Evolutionary conservation across 1,140 invertebrate species (phyloP).

Genomic region (Caenorhabditis brenneri): DNA sequence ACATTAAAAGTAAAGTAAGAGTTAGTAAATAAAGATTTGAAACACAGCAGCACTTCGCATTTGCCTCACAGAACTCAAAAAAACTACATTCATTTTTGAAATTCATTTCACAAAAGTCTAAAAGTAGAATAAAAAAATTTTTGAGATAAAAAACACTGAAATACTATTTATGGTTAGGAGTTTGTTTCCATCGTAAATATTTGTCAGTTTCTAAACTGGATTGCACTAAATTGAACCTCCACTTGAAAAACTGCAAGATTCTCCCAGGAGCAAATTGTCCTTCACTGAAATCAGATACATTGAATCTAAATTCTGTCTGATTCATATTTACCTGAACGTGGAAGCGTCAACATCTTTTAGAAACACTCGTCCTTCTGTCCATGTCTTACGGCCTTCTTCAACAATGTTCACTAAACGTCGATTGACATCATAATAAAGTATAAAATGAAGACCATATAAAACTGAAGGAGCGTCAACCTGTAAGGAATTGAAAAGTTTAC

Average conservation of each 20-base stretch:
- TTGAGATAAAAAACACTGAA: neutral
- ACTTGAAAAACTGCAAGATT: conserved; percentile 48
- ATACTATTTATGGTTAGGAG: neutral
- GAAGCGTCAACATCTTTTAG: conserved; percentile 39
- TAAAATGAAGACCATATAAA: conserved; percentile 13
- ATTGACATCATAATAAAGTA: conserved; percentile 36
- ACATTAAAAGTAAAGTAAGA: no score
- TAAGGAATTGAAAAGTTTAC: neutral
- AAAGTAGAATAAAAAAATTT: neutral
- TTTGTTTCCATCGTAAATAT: conserved; percentile 43
- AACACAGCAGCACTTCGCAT: no score
- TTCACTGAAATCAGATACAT: conserved; percentile 13
- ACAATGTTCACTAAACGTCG: neutral
- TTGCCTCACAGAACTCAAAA: no score
- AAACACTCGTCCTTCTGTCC: conserved; percentile 32
- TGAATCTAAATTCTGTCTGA: neutral
- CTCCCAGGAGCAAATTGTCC: conserved; percentile 26
- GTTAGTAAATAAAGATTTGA: no score
- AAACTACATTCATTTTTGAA: no score
- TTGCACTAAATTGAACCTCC: conserved; percentile 44
- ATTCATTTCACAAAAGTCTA: neutral
- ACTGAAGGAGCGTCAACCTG: conserved; percentile 35
- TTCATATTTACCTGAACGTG: conserved; percentile 35
- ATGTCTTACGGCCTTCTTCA: conserved; percentile 27
- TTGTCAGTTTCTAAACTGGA: conserved; percentile 4